A percentile compares a stretch with the other conserved stretches of the same genome.
Evolutionary conservation across 1,140 invertebrate genomes (phyloP).

Genomic region (Caerostris extrusa): DNA sequence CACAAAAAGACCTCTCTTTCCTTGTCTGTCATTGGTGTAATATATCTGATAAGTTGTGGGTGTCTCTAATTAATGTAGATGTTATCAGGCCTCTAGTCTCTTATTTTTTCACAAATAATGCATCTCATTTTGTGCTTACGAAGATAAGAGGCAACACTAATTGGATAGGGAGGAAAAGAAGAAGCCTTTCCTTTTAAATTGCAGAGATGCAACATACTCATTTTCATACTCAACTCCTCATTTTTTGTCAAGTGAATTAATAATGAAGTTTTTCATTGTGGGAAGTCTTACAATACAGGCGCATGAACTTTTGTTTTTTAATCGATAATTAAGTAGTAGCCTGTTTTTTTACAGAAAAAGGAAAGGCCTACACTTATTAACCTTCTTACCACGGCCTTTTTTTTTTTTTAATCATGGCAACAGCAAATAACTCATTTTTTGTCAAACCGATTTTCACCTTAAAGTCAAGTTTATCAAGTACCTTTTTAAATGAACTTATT

Average conservation of each 20-base stretch:
- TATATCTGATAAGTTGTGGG: not conserved
- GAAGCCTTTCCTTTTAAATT: not conserved
- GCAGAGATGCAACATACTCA: not conserved
- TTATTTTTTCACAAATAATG: not conserved
- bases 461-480: too few relatives aligned
- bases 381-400: too few relatives aligned
- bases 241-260: too few relatives aligned
- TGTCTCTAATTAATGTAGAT: constrained; percentile 24
- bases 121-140: not conserved
- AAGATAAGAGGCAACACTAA: constrained; percentile 10
- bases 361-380: not conserved
- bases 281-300: not conserved
- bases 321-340: not conserved
- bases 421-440: too few relatives aligned
- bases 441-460: too few relatives aligned
- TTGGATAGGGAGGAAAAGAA: not conserved
- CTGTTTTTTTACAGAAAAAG: not conserved
- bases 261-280: not conserved
- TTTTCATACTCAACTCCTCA: too few relatives aligned
- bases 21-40: not conserved
- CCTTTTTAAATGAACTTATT: too few relatives aligned
- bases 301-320: not conserved
- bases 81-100: not conserved
- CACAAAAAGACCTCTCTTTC: not conserved
- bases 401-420: too few relatives aligned